Evolutionary conservation across 1,140 invertebrate genomes (phyloP).

Genomic region (Battus philenor): DNA sequence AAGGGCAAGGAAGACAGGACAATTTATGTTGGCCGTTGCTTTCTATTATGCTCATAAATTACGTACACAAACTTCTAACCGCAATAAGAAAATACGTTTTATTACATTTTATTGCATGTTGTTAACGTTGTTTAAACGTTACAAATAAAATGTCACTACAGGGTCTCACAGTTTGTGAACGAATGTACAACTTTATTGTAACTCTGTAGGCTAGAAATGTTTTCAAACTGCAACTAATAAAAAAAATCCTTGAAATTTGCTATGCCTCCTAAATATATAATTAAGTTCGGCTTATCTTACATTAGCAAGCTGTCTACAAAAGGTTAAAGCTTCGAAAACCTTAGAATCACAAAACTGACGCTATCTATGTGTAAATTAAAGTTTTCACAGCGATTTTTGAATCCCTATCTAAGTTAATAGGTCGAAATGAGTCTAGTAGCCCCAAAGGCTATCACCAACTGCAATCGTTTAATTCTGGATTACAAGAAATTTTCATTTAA

Average conservation of each 20-base stretch:
- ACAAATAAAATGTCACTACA: not conserved
- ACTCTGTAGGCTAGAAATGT: too few species aligned
- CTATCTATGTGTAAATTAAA: not conserved
- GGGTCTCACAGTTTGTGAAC: too few species aligned
- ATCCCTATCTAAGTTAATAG: constrained; percentile 2
- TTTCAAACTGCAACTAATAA: too few species aligned
- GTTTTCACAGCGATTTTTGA: not conserved
- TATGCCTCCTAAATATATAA: too few species aligned
- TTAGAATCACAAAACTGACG: too few species aligned
- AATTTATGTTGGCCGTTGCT: constrained; percentile 36
- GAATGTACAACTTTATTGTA: too few species aligned
- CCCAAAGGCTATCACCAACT: not conserved
- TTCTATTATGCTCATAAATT: constrained; percentile 42
- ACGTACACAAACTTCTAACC: constrained; percentile 19
- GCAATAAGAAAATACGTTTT: constrained; percentile 7
- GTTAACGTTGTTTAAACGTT: constrained; percentile 14
- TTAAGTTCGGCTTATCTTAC: too few species aligned
- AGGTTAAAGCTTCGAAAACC: too few species aligned
- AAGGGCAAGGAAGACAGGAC: constrained; percentile 27
- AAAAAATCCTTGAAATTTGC: too few species aligned
- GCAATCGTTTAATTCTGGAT: constrained; percentile 13
- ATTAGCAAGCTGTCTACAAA: too few species aligned
- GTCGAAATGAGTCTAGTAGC: not conserved
- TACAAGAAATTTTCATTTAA: constrained; percentile 10
- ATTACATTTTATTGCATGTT: constrained; percentile 12